phyloP scores from a whole-genome alignment of 2,113 vertebrate genomes.

The Forbesichthys agassizii region DNA sequence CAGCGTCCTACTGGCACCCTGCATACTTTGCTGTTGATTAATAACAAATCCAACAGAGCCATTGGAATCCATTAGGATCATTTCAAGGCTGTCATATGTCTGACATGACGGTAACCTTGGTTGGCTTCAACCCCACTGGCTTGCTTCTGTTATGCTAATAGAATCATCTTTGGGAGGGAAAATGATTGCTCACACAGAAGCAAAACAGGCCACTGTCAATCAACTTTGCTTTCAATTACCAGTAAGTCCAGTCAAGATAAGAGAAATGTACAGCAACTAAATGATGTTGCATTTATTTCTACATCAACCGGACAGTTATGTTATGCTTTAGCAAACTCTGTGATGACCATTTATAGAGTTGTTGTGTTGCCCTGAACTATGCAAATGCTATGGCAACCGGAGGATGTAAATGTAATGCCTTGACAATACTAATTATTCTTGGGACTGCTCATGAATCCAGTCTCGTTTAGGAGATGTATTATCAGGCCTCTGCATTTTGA shows the following conservation, averaged over 20 bases:
- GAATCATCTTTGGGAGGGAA: background rate
- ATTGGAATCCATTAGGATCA: conserved; percentile 59
- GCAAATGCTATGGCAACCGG: background rate
- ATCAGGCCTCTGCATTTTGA: conserved; percentile 25
- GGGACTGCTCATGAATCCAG: background rate
- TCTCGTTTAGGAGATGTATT: conserved; percentile 38
- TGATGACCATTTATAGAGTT: background rate
- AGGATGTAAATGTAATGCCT: background rate
- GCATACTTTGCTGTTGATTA: conserved; percentile 54
- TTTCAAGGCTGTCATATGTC: conserved; percentile 40
- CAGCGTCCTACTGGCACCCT: conserved; percentile 32
- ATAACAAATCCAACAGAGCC: conserved; percentile 59
- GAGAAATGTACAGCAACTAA: background rate
- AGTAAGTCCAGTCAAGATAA: background rate
- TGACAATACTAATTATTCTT: conserved; percentile 5
- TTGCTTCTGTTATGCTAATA: conserved; percentile 18
- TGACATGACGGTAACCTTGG: conserved; percentile 22
- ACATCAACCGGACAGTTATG: too few relatives aligned
- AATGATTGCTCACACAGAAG: conserved; percentile 2
- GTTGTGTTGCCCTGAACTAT: background rate
- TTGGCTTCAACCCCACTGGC: background rate
- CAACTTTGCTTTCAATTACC: background rate
- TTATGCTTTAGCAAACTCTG: background rate
- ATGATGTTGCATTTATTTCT: background rate
- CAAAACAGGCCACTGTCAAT: background rate